Conservation (phyloP, 2,888 invertebrate species). For the Boloria selene region DNA sequence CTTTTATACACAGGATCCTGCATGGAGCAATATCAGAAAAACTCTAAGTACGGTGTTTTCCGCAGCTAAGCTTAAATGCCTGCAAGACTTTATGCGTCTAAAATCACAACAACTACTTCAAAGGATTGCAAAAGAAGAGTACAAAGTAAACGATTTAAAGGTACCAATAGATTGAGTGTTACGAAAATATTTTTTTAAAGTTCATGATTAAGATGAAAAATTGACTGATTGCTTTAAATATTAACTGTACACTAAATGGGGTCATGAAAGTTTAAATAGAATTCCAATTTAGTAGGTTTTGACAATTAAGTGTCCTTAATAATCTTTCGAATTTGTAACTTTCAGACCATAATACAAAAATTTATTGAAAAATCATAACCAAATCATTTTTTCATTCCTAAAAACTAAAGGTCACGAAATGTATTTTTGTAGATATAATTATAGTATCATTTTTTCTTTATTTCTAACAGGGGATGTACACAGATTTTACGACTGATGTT, state of each 20-base stretch:
- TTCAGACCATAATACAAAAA: too few species aligned
- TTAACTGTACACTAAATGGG: too few species aligned
- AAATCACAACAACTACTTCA: constrained; percentile 44
- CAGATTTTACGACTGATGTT: constrained; percentile 50
- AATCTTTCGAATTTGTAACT: neutral
- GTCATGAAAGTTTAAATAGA: too few species aligned
- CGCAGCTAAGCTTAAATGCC: constrained; percentile 44
- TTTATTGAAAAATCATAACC: too few species aligned
- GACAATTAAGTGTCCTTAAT: neutral
- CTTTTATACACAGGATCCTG: constrained; percentile 41
- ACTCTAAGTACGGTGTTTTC: constrained; percentile 47
- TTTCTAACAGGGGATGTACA: constrained; percentile 40
- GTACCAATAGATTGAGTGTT: constrained; percentile 26
- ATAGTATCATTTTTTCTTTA: neutral
- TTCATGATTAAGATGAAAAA: too few species aligned
- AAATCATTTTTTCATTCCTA: too few species aligned
- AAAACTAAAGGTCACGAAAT: too few species aligned
- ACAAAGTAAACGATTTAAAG: constrained; percentile 36
- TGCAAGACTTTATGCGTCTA: constrained; percentile 34
- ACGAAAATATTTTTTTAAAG: neutral
- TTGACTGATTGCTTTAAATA: too few species aligned
- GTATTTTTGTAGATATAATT: too few species aligned
- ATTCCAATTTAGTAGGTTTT: too few species aligned
- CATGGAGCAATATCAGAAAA: constrained; percentile 44
- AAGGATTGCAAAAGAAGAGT: constrained; percentile 43